These are phyloP conservation scores for Carettochelys insculpta DNA, from an alignment of 2,113 vertebrate species.

Conservation along the genomic window DNA sequence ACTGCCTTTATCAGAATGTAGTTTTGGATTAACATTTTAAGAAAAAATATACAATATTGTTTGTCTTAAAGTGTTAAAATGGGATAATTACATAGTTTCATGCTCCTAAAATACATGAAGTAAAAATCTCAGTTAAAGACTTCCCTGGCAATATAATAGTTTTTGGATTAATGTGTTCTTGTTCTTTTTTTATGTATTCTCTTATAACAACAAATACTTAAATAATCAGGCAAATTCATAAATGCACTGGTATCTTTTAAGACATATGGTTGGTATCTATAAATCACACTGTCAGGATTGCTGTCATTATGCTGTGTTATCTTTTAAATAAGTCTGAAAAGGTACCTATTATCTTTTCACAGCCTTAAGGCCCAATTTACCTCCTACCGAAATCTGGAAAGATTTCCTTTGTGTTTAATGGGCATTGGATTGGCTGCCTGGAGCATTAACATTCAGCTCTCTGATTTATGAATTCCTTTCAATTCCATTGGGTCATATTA, in stretches of 20 bases:
- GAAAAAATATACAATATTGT: not conserved
- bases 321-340: not conserved
- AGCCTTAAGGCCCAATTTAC: not conserved
- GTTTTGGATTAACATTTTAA: not conserved
- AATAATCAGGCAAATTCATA: not conserved
- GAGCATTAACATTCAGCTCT: accelerated
- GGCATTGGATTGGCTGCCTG: not conserved
- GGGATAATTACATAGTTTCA: not conserved
- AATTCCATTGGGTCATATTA: not conserved
- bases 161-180: not conserved
- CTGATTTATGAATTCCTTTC: not conserved
- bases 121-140: not conserved
- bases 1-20: not conserved
- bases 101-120: not conserved
- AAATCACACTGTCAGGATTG: not conserved
- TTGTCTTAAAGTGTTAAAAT: not conserved
- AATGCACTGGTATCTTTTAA: not conserved
- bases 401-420: not conserved
- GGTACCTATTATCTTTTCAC: not conserved
- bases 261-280: not conserved
- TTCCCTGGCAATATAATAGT: not conserved
- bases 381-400: not conserved
- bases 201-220: not conserved
- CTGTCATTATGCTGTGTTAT: not conserved
- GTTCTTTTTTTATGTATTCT: not conserved